These are phyloP conservation scores for Lamprotornis superbus DNA, from an alignment of 2,113 vertebrate genomes.

Conservation along the genomic window DNA sequence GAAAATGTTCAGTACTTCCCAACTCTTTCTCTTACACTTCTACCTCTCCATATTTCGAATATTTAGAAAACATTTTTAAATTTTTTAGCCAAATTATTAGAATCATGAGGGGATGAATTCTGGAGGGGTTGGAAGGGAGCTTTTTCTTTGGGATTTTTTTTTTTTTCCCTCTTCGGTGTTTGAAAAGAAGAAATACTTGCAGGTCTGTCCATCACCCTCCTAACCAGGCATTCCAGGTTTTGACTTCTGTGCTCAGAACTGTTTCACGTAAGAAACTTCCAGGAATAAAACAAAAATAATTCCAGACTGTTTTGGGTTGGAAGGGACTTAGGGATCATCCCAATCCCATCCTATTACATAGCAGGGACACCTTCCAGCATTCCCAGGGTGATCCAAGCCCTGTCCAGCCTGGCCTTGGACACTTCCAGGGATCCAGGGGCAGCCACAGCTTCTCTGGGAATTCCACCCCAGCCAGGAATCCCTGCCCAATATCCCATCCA, in stretches of 20 bases:
- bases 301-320: not conserved
- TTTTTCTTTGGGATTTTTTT: not conserved
- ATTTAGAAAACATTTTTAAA: fast-evolving
- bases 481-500: fast-evolving
- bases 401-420: fast-evolving
- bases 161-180: not conserved
- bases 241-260: not conserved
- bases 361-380: not conserved
- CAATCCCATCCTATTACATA: no score
- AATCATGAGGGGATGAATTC: not conserved
- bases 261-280: not conserved
- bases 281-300: not conserved
- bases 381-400: not conserved
- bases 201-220: not conserved
- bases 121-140: fast-evolving
- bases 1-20: not conserved
- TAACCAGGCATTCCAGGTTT: not conserved
- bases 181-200: not conserved
- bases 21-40: not conserved
- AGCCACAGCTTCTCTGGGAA: not conserved
- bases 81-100: not conserved
- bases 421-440: not conserved
- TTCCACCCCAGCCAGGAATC: not conserved
- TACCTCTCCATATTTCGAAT: not conserved
- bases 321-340: not conserved